These are phyloP conservation scores for Bombus soroeensis DNA, from an alignment of 1,140 invertebrate genomes.

Conservation along the genomic window DNA sequence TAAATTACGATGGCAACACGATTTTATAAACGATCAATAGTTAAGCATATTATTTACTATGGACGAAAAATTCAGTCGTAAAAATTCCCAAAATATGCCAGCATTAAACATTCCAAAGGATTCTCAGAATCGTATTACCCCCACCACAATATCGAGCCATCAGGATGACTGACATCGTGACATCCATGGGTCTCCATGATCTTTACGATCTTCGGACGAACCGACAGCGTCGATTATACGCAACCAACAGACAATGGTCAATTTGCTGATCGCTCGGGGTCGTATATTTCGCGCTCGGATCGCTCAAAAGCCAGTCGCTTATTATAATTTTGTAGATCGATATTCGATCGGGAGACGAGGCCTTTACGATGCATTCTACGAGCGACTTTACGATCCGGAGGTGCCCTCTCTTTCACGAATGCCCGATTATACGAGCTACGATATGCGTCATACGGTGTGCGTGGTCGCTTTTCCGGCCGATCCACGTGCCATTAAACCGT, in stretches of 20 bases:
- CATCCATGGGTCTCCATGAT: not conserved
- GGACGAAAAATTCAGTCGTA: not conserved
- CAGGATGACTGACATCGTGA: not conserved
- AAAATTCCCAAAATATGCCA: not conserved
- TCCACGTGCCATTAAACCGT: constrained; percentile 57
- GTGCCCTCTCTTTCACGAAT: constrained; percentile 15
- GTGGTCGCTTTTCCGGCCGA: constrained; percentile 25
- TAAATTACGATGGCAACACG: no score
- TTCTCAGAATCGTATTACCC: not conserved
- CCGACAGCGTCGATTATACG: not conserved
- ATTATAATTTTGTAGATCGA: constrained; percentile 51
- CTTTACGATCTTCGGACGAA: not conserved
- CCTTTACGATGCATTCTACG: constrained; percentile 53
- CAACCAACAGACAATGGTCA: constrained; percentile 27
- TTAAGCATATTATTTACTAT: no score
- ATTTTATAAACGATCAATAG: no score
- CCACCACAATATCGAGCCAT: not conserved
- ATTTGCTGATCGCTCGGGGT: not conserved
- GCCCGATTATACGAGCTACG: not conserved
- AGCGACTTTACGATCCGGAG: constrained; percentile 53
- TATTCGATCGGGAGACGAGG: constrained; percentile 21
- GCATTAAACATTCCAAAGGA: not conserved
- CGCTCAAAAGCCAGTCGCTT: not conserved
- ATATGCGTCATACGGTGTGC: constrained; percentile 47
- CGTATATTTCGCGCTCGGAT: not conserved